phyloP scores from a whole-genome alignment of 53 echinoderm and acorn worm species.

The Echinarachnius parma region DNA sequence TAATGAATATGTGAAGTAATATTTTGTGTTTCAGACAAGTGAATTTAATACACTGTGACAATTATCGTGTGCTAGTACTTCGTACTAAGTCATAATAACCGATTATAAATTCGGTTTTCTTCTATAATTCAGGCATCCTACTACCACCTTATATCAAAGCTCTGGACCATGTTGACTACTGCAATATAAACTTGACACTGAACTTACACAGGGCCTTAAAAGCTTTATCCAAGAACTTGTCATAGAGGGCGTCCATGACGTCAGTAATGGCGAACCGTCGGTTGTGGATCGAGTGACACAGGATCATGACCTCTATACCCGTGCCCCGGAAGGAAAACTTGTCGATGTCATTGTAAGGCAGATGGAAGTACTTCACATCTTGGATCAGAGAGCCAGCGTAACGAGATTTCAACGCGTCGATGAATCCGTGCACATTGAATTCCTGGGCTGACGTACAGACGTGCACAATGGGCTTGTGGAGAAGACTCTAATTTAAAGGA shows the following conservation, averaged over 20 bases:
- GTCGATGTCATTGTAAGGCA: slow-evolving; percentile 15
- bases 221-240: neutral
- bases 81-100: too few species aligned
- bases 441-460: slow-evolving; percentile 15
- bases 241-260: slow-evolving; percentile 14
- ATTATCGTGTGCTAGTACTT: too few species aligned
- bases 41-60: too few species aligned
- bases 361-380: slow-evolving; percentile 7
- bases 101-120: too few species aligned
- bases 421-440: neutral
- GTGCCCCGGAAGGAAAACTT: neutral
- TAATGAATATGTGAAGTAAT: too few species aligned
- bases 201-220: neutral
- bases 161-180: too few species aligned
- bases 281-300: slow-evolving; percentile 22
- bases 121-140: too few species aligned
- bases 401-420: slow-evolving; percentile 6
- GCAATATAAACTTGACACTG: neutral
- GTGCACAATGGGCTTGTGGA: too few species aligned
- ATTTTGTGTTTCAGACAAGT: too few species aligned
- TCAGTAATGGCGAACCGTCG: slow-evolving; percentile 22
- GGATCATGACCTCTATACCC: slow-evolving; percentile 13
- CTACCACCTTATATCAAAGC: too few species aligned
- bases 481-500: too few species aligned
- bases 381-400: too few species aligned